Base-by-base conservation (phyloP, 2,113 vertebrate genomes). In the Callorhinus ursinus region DNA sequence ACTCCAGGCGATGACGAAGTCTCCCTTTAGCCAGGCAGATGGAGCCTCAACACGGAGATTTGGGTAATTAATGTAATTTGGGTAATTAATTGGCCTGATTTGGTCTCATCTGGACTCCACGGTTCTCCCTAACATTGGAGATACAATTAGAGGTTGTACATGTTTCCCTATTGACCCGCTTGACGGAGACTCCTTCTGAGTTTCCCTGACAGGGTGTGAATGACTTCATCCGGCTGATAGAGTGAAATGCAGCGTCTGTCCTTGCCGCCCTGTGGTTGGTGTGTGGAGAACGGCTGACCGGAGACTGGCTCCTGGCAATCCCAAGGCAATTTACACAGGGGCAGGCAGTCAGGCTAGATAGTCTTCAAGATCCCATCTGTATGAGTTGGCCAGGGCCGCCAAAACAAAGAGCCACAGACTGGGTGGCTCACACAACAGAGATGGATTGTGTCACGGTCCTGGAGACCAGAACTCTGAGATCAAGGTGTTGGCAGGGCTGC, bases 111-210 rank as follows among this genome's bases (percentile, higher is more conserved):
- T 97, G 61, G 55, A 53, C 31, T 80, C 59, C 65, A 36, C 69
- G 39, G 39, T 7, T 96, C 97, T 86, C 84, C 14, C 39, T 80
- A 89, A 80, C 80, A 33, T 88, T 74, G 42, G 74, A 85, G 69
- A 67, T 81, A 95, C 55, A 90, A 88, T 98, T 95, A 95, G 87
- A 81, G 84, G 94, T 88, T 49, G 93, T 49, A 4, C n/a, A 7
- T 4, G 31, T 77, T 19, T 96, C 51, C 81, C 80, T 77, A 1
- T 5, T 77, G 96, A 82, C 76, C 76, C 0, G n/a, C 85, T 65
- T 81, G 76, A 1, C 7, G 92, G 95, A 88, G 57, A 18, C 81
- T 82, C 67, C 61, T 67, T 42, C 36, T 85, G 65, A 7, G 19
- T 86, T 77, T 15, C 88, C 69, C 85, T 55, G 76, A 85, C 0